phyloP scores from a whole-genome alignment of 2,888 invertebrate species.

The Linnaemya vulpina region DNA sequence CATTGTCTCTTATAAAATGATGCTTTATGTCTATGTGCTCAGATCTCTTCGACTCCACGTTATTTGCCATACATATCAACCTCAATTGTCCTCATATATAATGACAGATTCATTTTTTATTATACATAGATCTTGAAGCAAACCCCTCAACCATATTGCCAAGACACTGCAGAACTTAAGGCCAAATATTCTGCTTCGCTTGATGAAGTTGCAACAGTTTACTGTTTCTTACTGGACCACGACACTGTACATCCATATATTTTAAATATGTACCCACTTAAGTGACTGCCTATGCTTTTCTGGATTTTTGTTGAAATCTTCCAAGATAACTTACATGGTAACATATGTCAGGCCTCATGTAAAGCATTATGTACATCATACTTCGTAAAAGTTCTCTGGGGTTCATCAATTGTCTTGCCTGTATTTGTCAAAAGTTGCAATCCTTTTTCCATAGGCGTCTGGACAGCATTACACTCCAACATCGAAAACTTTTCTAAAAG shows the following conservation, averaged over 20 bases:
- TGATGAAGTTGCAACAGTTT: slow-evolving; percentile 37
- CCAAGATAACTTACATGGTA: no score
- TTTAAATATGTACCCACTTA: neutral
- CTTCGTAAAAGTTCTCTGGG: no score
- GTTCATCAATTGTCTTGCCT: no score
- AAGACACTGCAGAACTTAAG: slow-evolving; percentile 22
- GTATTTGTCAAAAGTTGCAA: neutral
- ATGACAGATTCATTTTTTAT: neutral
- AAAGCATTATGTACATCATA: no score
- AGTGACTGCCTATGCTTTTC: no score
- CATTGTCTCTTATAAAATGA: slow-evolving; percentile 35
- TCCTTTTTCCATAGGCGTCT: slow-evolving; percentile 50
- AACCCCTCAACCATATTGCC: slow-evolving; percentile 8
- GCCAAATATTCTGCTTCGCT: slow-evolving; percentile 35
- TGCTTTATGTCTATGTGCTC: slow-evolving; percentile 30
- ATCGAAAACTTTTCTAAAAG: slow-evolving; percentile 41
- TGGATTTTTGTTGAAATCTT: no score
- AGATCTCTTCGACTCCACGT: neutral
- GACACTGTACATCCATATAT: slow-evolving; percentile 23
- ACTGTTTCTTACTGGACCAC: slow-evolving; percentile 25
- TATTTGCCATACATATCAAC: slow-evolving; percentile 4
- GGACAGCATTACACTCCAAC: slow-evolving; percentile 40
- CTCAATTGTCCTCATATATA: slow-evolving; percentile 12
- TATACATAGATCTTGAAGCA: slow-evolving; percentile 22
- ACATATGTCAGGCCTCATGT: no score